Conservation (phyloP, 1,140 invertebrate species). For the Dendrolimus kikuchii region DNA sequence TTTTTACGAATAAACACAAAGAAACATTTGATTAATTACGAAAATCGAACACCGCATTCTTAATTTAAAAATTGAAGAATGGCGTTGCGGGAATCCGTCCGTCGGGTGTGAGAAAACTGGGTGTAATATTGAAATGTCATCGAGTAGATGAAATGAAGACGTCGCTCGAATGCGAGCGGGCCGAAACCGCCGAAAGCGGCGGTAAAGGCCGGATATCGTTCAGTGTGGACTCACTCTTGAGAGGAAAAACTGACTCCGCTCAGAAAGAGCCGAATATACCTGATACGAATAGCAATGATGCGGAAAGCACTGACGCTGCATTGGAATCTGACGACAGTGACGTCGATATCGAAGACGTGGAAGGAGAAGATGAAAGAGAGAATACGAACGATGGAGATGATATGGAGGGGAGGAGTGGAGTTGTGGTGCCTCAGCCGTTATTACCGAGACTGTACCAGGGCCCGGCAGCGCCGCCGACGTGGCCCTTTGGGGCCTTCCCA, state of each 20-base stretch:
- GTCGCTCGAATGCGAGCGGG: slow-evolving; percentile 61
- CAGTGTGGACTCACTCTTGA: slow-evolving; percentile 60
- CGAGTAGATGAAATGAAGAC: slow-evolving; percentile 67
- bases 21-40: too few relatives aligned
- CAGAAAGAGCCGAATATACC: slow-evolving; percentile 23
- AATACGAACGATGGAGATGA: slow-evolving; percentile 41
- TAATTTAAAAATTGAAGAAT: too few relatives aligned
- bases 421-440: slow-evolving; percentile 61
- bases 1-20: too few relatives aligned
- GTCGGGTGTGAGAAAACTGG: slow-evolving; percentile 14
- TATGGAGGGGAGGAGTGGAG: slow-evolving; percentile 40
- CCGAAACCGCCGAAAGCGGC: slow-evolving; percentile 53
- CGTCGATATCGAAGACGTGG: slow-evolving; percentile 63
- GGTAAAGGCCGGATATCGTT: slow-evolving; percentile 65
- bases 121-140: slow-evolving; percentile 40
- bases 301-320: slow-evolving; percentile 42
- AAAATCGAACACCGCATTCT: too few relatives aligned
- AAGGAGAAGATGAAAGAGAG: slow-evolving; percentile 49
- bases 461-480: slow-evolving; percentile 41
- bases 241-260: slow-evolving; percentile 37
- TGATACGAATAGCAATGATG: slow-evolving; percentile 47
- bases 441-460: slow-evolving; percentile 60
- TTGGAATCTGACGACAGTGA: slow-evolving; percentile 57
- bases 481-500: slow-evolving; percentile 63
- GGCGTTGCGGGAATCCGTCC: too few relatives aligned